Base-by-base conservation (phyloP, 2,113 vertebrate genomes). In the Xiphophorus couchianus region DNA sequence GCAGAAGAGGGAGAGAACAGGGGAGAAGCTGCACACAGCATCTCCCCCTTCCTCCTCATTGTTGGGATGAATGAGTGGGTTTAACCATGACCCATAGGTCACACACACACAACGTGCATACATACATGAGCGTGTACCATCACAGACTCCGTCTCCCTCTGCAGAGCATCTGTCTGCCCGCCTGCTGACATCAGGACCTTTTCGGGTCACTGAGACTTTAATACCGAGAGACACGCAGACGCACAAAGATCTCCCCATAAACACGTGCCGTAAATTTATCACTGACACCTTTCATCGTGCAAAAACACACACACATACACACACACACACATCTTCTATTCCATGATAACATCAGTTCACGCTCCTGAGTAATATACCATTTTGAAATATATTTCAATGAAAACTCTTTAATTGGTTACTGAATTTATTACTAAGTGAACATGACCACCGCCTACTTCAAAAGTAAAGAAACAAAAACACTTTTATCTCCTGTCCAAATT, bases 131-230 rank as follows among this genome's bases (percentile, higher is more conserved):
- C 33, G 27, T 58, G 39, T 81, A 75, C 80, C 68, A 35, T 39
- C 58, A 39, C 68, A n/a, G 48, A 71, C 61, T 66, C 44, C 1
- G 17, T 62, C 29, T 83, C 76, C 67, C 80, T 74, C 78, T 78
- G 68, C 88, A 29, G 83, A 94, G 93, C 94, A 95, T 94, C 94
- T 95, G 94, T 93, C 89, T 76, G 73, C 76, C 86, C 64, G 89
- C 82, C 89, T 82, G 87, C 84, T 84, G 85, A 87, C 83, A 88
- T 84, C 66, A 48, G 88, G 82, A 90, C 78, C 90, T 85, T 90
- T 83, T 81, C 48, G 51, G 90, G 83, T 92, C 90, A 90, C 65
- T 29, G 70, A 54, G 86, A 75, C 62, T 81, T 82, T 80, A 69
- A 68, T 62, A 30, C 60, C 28, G 79, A 39, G 28, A 74, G 66